Conservation (phyloP, 2,888 invertebrate genomes). For the Oasisia sp. region DNA sequence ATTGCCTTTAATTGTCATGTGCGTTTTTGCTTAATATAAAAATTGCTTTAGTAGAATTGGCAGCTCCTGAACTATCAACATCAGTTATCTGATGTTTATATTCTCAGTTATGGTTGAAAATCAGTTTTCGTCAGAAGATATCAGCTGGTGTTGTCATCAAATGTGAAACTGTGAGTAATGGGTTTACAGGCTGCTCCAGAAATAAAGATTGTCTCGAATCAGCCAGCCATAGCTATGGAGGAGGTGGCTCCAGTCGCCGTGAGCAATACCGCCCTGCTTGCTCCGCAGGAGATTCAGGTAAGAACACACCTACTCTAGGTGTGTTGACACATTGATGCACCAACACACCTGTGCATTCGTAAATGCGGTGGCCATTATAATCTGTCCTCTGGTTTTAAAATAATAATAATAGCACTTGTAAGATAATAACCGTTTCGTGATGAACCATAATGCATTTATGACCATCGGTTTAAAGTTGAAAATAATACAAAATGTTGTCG, state of each 20-base stretch:
- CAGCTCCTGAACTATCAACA: no score
- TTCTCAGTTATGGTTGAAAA: no score
- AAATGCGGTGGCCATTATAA: no score
- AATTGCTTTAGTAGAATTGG: no score
- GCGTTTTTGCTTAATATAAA: no score
- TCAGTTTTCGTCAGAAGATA: background rate
- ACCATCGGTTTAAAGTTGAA: background rate
- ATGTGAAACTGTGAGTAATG: background rate
- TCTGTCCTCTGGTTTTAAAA: background rate
- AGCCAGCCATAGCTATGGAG: constrained; percentile 91
- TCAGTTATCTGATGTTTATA: no score
- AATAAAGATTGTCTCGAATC: constrained; percentile 87
- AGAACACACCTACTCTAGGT: constrained; percentile 17
- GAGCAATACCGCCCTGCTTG: constrained; percentile 84
- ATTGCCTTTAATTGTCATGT: no score
- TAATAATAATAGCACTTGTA: background rate
- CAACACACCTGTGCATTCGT: background rate
- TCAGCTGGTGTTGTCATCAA: background rate
- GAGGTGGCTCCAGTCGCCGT: constrained; percentile 93
- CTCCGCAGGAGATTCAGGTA: constrained; percentile 88
- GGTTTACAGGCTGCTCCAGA: constrained; percentile 79
- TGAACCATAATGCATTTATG: background rate
- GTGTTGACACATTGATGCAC: background rate
- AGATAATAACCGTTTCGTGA: background rate
- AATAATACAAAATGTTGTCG: no score